Conservation (phyloP, 2,797 vertebrate genomes). For the Microctenopoma steveboyesi region DNA sequence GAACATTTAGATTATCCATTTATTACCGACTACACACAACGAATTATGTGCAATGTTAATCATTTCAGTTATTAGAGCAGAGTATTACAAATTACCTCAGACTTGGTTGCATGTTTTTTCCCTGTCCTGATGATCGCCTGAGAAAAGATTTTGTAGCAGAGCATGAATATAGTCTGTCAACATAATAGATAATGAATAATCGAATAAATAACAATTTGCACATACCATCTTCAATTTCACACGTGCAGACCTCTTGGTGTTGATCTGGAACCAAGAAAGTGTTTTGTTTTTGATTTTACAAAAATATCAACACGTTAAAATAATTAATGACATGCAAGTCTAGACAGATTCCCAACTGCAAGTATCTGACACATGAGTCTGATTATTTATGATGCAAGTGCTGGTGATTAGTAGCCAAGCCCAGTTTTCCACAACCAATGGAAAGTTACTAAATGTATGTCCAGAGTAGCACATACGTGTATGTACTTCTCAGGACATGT, state of each 20-base stretch:
- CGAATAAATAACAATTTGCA: neutral
- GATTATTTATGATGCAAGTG: neutral
- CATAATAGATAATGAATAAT: too few species aligned
- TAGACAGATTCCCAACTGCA: rapidly evolving
- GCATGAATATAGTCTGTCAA: neutral
- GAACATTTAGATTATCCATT: neutral
- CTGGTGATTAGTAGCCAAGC: constrained; percentile 1
- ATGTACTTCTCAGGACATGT: too few species aligned
- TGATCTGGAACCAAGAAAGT: constrained; percentile 21
- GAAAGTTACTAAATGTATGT: neutral
- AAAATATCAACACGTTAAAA: neutral
- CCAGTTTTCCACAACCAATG: neutral
- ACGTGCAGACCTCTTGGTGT: rapidly evolving
- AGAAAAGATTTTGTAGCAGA: constrained; percentile 7
- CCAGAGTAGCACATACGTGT: neutral
- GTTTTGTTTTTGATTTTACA: neutral
- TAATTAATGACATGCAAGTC: neutral
- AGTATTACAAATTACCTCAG: constrained; percentile 16
- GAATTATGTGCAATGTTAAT: neutral
- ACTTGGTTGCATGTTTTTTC: rapidly evolving
- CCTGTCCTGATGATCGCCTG: neutral
- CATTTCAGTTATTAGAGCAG: neutral
- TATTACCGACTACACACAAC: neutral
- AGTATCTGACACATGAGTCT: rapidly evolving
- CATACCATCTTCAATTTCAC: neutral